Base-by-base conservation (phyloP, 2,797 vertebrate genomes). In the Falco naumanni region DNA sequence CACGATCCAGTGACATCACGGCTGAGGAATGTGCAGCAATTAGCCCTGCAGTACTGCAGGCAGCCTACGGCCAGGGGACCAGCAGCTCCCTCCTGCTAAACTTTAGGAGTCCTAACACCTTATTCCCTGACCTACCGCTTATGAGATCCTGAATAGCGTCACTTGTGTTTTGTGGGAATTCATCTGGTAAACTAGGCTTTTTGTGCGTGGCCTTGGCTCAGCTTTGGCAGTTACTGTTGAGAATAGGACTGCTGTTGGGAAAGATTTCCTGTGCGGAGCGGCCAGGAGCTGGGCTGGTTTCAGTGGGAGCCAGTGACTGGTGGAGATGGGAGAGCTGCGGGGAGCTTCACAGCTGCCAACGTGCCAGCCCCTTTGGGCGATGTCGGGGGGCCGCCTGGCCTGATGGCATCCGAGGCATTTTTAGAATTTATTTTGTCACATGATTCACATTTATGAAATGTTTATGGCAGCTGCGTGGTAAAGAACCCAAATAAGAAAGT, bases 21-120 rank as follows among this genome's bases (percentile, higher is more conserved):
- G 89, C 89, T 93, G 92, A 97, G 97, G 97, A 98, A 98, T 98
- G 97, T 11, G 14, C 80, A 79, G 96, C 97, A 98, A 98, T 98
- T 98, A 98, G 97, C 95, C 85, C 92, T 89, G 95, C 97, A 97
- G 93, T 97, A 54, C 86, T 82, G 93, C 96, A 94, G 95, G 93
- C 94, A 94, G 94, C 94, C 91, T 9, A 16, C 43, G 95, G 91
- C 95, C 89, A 56, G 79, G 91, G 94, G 95, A 95, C 96, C 63
- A 71, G 88, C 93, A 86, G 90, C 94, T 94, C 96, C 94, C 90
- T 91, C 92, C 84, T 85, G 72, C 91, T 96, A 89, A 92, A 85
- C 93, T 94, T 97, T 94, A 96, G 84, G 95, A 95, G 91, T 89
- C 93, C 93, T 95, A 94, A 97, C 96, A 97, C 92, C 94, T 94